Conservation (phyloP, 2,113 vertebrate species). For the Bubo blakistoni region DNA sequence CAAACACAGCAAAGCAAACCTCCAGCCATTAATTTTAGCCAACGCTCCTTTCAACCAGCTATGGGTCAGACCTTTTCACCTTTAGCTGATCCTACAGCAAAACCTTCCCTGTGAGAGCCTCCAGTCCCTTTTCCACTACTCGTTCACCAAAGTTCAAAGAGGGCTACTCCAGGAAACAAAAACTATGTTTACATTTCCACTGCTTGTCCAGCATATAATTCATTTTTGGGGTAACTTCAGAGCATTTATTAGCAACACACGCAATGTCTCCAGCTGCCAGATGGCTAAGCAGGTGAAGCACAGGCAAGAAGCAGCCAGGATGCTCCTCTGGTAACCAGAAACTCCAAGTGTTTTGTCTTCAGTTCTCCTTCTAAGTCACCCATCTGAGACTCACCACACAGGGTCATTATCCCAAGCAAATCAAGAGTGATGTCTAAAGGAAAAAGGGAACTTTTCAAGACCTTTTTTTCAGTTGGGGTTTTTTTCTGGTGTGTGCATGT, state of each 20-base stretch:
- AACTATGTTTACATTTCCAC: neutral
- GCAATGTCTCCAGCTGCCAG: neutral
- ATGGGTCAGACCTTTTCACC: neutral
- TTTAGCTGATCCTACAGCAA: neutral
- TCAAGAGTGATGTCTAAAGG: neutral
- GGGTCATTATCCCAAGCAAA: neutral
- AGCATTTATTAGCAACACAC: neutral
- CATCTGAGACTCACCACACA: neutral
- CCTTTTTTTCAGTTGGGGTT: neutral
- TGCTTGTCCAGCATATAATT: neutral
- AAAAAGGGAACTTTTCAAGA: neutral
- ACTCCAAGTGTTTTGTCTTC: neutral
- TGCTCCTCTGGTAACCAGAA: neutral
- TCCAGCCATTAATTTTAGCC: neutral
- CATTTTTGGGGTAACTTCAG: neutral
- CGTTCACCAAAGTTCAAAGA: neutral
- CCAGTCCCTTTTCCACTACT: neutral
- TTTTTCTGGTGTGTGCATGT: neutral
- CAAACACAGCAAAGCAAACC: neutral
- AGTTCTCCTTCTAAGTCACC: slow-evolving; percentile 50
- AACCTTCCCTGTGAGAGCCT: neutral
- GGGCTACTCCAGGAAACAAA: neutral
- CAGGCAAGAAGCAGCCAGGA: neutral
- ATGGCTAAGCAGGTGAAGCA: neutral
- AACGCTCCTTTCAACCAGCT: neutral